These are phyloP conservation scores for Platysternon megacephalum DNA, from an alignment of 2,113 vertebrate species.

Conservation along the genomic window DNA sequence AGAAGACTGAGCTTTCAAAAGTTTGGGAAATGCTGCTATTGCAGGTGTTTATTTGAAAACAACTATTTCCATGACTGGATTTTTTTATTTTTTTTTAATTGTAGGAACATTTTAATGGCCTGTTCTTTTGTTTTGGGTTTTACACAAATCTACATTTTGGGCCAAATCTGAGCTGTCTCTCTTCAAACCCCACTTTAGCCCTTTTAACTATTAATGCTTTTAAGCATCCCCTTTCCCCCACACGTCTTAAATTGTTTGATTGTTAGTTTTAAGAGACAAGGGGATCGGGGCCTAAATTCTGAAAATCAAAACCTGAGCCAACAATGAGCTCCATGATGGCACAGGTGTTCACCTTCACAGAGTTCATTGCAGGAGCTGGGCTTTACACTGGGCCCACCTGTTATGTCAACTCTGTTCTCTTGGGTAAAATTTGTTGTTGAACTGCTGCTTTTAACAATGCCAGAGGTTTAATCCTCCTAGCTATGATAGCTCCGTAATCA, in stretches of 20 bases:
- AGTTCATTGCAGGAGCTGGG: not conserved
- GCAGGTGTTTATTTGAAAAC: not conserved
- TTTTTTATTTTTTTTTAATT: not conserved
- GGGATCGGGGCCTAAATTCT: not conserved
- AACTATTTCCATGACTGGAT: rapidly evolving
- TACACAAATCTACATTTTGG: not conserved
- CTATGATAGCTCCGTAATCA: not conserved
- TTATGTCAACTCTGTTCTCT: not conserved
- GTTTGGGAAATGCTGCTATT: not conserved
- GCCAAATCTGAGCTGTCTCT: not conserved
- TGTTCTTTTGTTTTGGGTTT: not conserved
- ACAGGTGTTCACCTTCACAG: rapidly evolving
- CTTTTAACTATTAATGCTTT: not conserved
- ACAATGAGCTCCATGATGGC: not conserved
- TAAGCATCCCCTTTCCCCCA: not conserved
- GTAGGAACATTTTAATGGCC: not conserved
- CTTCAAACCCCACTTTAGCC: rapidly evolving
- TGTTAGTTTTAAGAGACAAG: not conserved
- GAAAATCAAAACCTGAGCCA: too few relatives aligned
- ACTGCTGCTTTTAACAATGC: rapidly evolving
- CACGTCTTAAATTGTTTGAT: rapidly evolving
- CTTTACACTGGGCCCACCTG: not conserved
- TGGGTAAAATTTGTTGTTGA: not conserved
- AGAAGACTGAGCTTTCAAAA: not conserved
- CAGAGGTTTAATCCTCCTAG: constrained; percentile 3